Evolutionary conservation across 2,888 invertebrate genomes (phyloP).

Genomic region (Drosophila diplacantha): DNA sequence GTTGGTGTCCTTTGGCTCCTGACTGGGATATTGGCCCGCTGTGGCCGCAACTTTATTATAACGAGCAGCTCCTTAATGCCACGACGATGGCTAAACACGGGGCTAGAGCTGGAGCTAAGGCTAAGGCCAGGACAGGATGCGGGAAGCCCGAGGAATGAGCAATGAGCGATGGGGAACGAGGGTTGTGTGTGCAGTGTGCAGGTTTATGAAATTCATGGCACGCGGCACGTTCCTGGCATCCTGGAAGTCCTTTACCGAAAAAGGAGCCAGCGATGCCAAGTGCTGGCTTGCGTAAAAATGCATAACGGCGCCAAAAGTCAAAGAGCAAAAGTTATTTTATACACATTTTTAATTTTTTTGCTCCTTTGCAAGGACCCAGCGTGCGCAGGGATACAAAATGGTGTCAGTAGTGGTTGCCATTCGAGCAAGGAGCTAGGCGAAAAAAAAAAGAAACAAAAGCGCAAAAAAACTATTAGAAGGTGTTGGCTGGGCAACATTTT

Average conservation of each 20-base stretch:
- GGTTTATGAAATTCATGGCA: conserved; percentile 43
- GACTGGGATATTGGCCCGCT: conserved; percentile 28
- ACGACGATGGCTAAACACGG: conserved; percentile 24
- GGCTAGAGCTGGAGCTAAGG: neutral
- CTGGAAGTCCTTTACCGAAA: conserved; percentile 31
- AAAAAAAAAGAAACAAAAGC: conserved; percentile 6
- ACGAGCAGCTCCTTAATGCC: conserved; percentile 27
- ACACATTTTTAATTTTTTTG: conserved; percentile 55
- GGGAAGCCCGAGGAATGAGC: neutral
- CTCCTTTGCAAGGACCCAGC: conserved; percentile 21
- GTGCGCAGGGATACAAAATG: conserved; percentile 50
- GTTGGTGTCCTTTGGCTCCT: conserved; percentile 8
- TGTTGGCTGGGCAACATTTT: conserved; percentile 63
- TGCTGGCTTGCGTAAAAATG: conserved; percentile 48
- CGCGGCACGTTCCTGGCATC: conserved; percentile 40
- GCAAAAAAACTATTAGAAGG: conserved; percentile 54
- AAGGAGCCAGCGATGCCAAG: conserved; percentile 23
- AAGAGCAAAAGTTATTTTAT: conserved; percentile 64
- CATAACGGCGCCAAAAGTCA: conserved; percentile 61
- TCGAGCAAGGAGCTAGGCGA: conserved; percentile 27
- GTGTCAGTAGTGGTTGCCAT: conserved; percentile 64
- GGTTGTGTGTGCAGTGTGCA: conserved; percentile 12
- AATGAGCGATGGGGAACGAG: neutral
- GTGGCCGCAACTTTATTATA: conserved; percentile 43
- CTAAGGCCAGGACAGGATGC: conserved; percentile 9